phyloP scores from a whole-genome alignment of 1,140 invertebrate species.

The Aethina tumida region DNA sequence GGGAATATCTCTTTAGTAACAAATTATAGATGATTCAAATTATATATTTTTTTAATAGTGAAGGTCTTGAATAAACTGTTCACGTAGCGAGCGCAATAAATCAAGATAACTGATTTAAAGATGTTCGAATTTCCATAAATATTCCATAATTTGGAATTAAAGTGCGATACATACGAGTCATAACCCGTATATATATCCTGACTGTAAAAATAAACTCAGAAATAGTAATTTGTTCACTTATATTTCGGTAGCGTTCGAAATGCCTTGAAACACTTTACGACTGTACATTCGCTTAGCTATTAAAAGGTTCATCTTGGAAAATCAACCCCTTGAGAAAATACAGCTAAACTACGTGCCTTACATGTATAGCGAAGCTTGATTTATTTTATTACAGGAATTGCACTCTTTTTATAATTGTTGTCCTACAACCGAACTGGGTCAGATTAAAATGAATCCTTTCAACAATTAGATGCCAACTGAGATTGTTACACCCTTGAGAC shows the following conservation, averaged over 20 bases:
- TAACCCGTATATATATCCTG: neutral
- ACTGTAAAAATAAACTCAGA: slow-evolving; percentile 9
- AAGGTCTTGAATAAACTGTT: neutral
- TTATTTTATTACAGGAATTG: too few relatives aligned
- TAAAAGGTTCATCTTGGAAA: slow-evolving; percentile 24
- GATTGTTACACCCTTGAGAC: too few relatives aligned
- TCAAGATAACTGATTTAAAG: neutral
- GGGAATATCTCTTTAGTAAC: too few relatives aligned
- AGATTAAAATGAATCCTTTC: too few relatives aligned
- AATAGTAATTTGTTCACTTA: slow-evolving; percentile 21
- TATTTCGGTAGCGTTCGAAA: slow-evolving; percentile 22
- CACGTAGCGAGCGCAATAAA: neutral
- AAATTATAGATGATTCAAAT: too few relatives aligned
- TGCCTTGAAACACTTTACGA: slow-evolving; percentile 23
- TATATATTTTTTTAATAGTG: slow-evolving; percentile 23
- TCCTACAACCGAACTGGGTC: too few relatives aligned
- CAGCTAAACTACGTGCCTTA: slow-evolving; percentile 18
- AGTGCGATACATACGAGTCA: neutral
- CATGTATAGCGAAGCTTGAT: slow-evolving; percentile 17
- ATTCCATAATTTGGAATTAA: neutral
- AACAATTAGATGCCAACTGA: too few relatives aligned
- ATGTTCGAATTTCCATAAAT: neutral
- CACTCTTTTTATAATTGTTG: too few relatives aligned
- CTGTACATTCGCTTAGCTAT: slow-evolving; percentile 20
- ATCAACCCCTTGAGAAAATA: slow-evolving; percentile 27